phyloP scores from a whole-genome alignment of 2,113 vertebrate genomes.

The Microtus oregoni region DNA sequence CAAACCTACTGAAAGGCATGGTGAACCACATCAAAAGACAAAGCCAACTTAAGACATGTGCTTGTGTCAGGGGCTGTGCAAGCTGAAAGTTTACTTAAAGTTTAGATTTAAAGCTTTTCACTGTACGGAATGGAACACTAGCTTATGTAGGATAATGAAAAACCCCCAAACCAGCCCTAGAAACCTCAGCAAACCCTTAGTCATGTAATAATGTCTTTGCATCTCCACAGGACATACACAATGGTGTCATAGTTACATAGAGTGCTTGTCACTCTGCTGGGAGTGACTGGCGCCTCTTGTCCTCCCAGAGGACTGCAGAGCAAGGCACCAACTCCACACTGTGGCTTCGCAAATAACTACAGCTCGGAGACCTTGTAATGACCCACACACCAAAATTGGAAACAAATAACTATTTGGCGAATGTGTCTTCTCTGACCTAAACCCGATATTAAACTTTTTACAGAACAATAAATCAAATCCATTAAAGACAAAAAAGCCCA shows the following conservation, averaged over 20 bases:
- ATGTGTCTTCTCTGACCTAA: slow-evolving; percentile 74
- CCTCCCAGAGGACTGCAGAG: neutral
- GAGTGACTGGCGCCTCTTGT: neutral
- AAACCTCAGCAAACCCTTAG: neutral
- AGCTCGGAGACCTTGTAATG: slow-evolving; percentile 51
- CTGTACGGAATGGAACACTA: neutral
- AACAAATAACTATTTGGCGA: slow-evolving; percentile 80
- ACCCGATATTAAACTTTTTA: slow-evolving; percentile 78
- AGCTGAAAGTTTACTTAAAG: neutral
- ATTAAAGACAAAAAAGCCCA: slow-evolving; percentile 75
- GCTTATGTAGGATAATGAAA: neutral
- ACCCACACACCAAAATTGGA: slow-evolving; percentile 64
- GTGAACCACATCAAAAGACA: neutral
- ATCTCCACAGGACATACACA: fast-evolving
- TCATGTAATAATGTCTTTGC: neutral
- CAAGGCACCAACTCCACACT: neutral
- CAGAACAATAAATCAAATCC: slow-evolving; percentile 81
- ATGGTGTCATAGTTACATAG: neutral
- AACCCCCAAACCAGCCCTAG: neutral
- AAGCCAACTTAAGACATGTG: neutral
- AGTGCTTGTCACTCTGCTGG: neutral
- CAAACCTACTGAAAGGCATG: neutral
- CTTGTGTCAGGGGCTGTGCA: neutral
- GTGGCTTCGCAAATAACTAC: slow-evolving; percentile 47
- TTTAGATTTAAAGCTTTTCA: neutral